phyloP scores from a whole-genome alignment of 2,888 invertebrate genomes.

The Tetrapedia diversipes region DNA sequence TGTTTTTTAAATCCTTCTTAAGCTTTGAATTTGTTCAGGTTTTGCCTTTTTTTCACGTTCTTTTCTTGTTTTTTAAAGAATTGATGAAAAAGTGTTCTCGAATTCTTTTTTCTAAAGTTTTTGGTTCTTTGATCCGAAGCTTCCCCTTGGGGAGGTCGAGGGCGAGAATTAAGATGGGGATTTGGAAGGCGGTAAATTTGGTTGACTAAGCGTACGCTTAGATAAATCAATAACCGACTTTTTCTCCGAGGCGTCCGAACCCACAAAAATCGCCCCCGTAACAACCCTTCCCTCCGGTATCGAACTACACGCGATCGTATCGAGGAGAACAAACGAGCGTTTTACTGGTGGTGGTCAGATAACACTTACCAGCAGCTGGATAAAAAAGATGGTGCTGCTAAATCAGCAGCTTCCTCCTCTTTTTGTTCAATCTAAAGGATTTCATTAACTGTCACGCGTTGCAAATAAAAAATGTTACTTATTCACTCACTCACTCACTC shows the following conservation, averaged over 20 bases:
- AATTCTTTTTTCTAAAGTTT: no score
- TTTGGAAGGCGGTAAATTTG: constrained; percentile 31
- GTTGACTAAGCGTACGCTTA: constrained; percentile 40
- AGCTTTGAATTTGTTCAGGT: no score
- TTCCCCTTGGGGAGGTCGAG: not conserved
- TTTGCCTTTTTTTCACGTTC: no score
- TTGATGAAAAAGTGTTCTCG: no score
- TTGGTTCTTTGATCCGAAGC: no score
- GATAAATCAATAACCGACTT: constrained; percentile 48
- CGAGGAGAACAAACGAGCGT: constrained; percentile 43
- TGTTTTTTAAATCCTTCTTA: no score
- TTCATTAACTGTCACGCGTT: no score
- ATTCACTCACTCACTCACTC: no score
- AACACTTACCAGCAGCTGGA: constrained; percentile 27
- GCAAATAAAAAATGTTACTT: no score
- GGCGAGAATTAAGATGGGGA: constrained; percentile 3
- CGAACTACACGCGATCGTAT: constrained; percentile 46
- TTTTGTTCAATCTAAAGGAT: not conserved
- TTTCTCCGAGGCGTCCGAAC: constrained; percentile 35
- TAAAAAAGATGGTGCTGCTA: constrained; percentile 10
- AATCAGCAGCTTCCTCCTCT: constrained; percentile 4
- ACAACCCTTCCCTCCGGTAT: constrained; percentile 34
- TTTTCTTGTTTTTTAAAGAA: no score
- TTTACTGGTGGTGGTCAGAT: constrained; percentile 31
- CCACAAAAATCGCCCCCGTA: constrained; percentile 42